phyloP scores from a whole-genome alignment of 1,140 invertebrate genomes.

The Temnothorax nylanderi region DNA sequence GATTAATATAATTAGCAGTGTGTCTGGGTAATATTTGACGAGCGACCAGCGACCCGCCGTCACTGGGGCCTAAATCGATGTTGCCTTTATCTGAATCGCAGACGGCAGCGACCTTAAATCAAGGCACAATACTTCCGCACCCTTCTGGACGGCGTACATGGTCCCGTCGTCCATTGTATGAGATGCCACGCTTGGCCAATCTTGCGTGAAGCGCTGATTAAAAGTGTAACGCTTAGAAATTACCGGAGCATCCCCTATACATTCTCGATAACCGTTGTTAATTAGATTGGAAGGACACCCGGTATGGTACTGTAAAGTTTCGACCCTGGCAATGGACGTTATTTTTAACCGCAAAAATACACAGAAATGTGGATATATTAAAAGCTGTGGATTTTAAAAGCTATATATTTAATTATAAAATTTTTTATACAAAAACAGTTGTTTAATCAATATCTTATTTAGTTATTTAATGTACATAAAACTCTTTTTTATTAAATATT shows the following conservation, averaged over 20 bases:
- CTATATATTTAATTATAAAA: not conserved
- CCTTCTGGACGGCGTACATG: constrained; percentile 52
- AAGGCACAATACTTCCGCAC: constrained; percentile 67
- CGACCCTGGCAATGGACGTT: not conserved
- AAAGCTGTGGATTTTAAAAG: not conserved
- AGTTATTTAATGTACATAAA: not conserved
- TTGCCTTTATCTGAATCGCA: constrained; percentile 67
- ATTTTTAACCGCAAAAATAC: not conserved
- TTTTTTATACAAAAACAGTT: not conserved
- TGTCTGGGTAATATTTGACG: constrained; percentile 28
- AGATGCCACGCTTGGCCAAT: constrained; percentile 63
- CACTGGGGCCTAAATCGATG: constrained; percentile 65
- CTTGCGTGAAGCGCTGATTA: constrained; percentile 74
- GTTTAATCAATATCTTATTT: not conserved
- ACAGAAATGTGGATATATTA: not conserved
- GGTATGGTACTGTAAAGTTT: not conserved
- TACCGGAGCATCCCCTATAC: constrained; percentile 43
- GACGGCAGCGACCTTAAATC: constrained; percentile 74
- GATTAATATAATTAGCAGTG: constrained; percentile 36
- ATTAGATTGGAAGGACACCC: constrained; percentile 62
- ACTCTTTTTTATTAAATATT: too few relatives aligned
- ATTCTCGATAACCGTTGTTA: constrained; percentile 64
- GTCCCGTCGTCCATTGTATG: constrained; percentile 65
- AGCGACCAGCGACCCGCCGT: not conserved
- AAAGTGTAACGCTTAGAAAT: constrained; percentile 77